Base-by-base conservation (phyloP, 37 sponge, comb jelly and placozoan genomes). In the Amphimedon queenslandica region DNA sequence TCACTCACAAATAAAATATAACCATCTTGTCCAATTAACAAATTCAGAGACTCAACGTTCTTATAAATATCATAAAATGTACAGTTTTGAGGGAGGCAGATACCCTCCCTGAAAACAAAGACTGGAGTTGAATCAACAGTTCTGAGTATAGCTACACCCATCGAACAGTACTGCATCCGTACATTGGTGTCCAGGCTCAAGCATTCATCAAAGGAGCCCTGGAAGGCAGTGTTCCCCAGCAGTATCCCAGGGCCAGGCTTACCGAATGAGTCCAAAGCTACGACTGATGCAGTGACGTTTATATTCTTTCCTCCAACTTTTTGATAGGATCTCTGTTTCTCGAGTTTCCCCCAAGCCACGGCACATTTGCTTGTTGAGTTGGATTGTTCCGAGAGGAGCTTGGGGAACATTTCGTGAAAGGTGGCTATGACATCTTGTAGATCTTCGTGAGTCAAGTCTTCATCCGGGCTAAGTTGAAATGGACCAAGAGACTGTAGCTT, bases 211-310 rank as follows among this genome's bases (percentile, higher is more conserved):
- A 66, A 37, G 57, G 42, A 27, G 41, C 66, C 83, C 31, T 23
- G 57, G 64, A 55, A 68, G 42, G 28, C 55, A 55, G 57, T 27
- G 43, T 38, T 1, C 41, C 76, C 64, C 33, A 56, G 3, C 38
- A 75, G 41, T 43, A 74, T 41, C 30, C 72, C 58, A 23, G 79
- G n/a, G 42, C 74, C 51, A 40, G 79, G 79, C 69, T 80, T 72
- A 64, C 85, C 69, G 1, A 33, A 34, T 25, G 80, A 42, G 30
- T 79, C 80, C n/a, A 79, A 10, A 5, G 70, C 70, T 25, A 60
- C 21, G 21, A 25, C 13, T 47, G 13, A 13, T 47, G 13, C 51
- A 8, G 51, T 18, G 13, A 47, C 51, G 51, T 47, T 47, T 8
- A 47, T 18, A 8, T 47, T 47, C 13, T 8, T 13, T 47, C 51